A percentile compares a stretch with the other conserved stretches of the same genome.
Conservation (phyloP, 2,797 vertebrate species). For the Danio choprae region DNA sequence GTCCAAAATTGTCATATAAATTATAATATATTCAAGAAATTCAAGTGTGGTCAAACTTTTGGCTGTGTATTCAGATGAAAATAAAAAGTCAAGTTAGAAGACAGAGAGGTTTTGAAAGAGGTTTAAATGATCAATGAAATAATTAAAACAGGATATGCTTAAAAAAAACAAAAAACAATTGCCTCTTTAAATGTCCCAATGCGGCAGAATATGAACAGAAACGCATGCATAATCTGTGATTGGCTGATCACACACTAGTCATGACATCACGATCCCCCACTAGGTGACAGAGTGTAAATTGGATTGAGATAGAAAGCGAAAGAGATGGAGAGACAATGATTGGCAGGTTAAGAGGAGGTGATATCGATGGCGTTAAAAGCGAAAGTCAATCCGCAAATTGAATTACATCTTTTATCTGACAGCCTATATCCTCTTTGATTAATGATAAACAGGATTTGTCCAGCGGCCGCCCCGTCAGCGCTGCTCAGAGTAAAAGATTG, state of each 20-base stretch:
- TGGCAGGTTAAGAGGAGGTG: slow-evolving; percentile 45
- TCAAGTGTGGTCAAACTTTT: no score
- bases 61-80: background rate
- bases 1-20: no score
- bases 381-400: slow-evolving; percentile 52
- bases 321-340: slow-evolving; percentile 38
- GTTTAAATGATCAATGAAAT: background rate
- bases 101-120: background rate
- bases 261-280: slow-evolving; percentile 32
- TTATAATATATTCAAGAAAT: no score
- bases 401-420: slow-evolving; percentile 52
- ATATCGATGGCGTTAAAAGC: slow-evolving; percentile 45
- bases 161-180: background rate
- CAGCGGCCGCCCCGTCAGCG: background rate
- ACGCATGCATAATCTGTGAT: background rate
- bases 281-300: slow-evolving; percentile 51
- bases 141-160: background rate
- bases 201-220: background rate
- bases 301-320: slow-evolving; percentile 22
- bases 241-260: slow-evolving; percentile 30
- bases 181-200: background rate
- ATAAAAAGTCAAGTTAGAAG: background rate
- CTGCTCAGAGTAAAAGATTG: background rate
- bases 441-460: slow-evolving; percentile 36
- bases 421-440: slow-evolving; percentile 45